These are phyloP conservation scores for Xestia sexstrigata DNA, from an alignment of 2,888 invertebrate genomes.

Conservation along the genomic window DNA sequence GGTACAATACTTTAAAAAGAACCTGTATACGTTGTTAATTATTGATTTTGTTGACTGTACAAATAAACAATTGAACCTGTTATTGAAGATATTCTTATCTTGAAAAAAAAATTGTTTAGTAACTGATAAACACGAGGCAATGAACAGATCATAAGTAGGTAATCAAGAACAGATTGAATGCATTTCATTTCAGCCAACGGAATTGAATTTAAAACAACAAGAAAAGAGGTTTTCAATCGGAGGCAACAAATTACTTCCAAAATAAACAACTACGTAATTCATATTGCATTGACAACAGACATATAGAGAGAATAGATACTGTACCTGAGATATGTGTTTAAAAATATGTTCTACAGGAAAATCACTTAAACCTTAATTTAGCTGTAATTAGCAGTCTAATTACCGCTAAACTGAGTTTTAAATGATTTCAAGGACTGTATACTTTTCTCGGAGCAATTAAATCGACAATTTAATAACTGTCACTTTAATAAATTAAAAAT, in stretches of 20 bases:
- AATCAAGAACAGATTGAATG: constrained; percentile 3
- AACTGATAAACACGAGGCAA: constrained; percentile 14
- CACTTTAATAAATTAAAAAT: no score
- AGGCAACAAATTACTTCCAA: neutral
- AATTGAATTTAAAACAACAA: neutral
- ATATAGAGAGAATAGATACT: neutral
- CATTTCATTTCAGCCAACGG: neutral
- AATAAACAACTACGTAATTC: neutral
- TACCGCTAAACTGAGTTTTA: no score
- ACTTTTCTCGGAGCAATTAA: no score
- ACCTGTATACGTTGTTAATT: neutral
- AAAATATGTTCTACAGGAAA: neutral
- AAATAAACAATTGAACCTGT: constrained; percentile 5
- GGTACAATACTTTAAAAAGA: neutral
- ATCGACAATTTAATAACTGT: no score
- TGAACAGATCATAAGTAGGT: constrained; percentile 22
- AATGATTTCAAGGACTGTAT: no score
- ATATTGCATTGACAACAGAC: neutral
- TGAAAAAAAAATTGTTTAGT: constrained; percentile 11
- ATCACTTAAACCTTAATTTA: no score
- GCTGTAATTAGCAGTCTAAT: no score
- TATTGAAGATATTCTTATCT: constrained; percentile 20
- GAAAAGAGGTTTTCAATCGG: neutral
- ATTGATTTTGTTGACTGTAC: constrained; percentile 13
- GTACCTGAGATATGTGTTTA: neutral